phyloP scores from a whole-genome alignment of 2,113 vertebrate species.

The Sakesphorus luctuosus region DNA sequence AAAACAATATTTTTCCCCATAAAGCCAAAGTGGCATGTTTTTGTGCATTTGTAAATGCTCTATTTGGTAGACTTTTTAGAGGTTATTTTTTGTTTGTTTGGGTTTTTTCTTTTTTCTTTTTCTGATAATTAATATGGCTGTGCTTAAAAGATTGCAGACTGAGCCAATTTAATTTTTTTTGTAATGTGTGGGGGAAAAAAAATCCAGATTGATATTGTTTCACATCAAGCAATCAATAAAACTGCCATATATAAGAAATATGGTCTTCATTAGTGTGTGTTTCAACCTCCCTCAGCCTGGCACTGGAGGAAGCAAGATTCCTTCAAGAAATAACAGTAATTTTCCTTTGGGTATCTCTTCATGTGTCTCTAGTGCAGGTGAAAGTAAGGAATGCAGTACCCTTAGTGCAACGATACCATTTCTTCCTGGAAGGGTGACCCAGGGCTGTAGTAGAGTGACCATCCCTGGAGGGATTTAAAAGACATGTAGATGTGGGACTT shows the following conservation, averaged over 20 bases:
- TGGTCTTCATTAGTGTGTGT: slow-evolving; percentile 56
- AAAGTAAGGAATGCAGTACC: background rate
- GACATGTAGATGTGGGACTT: background rate
- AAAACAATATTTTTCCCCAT: slow-evolving; percentile 84
- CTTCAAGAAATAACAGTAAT: background rate
- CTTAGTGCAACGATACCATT: background rate
- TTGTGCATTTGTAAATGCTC: slow-evolving; percentile 93
- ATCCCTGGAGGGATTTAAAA: background rate
- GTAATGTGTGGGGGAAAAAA: slow-evolving; percentile 83
- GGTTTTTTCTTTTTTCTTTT: slow-evolving; percentile 23
- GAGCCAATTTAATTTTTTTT: slow-evolving; percentile 92
- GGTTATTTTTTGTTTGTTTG: background rate
- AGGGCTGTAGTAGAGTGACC: background rate
- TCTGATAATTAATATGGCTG: slow-evolving; percentile 82
- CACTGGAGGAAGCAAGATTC: background rate
- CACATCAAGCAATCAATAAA: slow-evolving; percentile 82
- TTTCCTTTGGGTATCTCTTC: background rate
- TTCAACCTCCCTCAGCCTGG: slow-evolving; percentile 44
- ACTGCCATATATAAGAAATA: slow-evolving; percentile 75
- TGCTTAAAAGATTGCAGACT: slow-evolving; percentile 94
- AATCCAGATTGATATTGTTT: slow-evolving; percentile 79
- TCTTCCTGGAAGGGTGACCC: background rate
- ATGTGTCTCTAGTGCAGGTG: background rate
- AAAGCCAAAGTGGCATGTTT: slow-evolving; percentile 93
- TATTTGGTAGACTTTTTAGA: slow-evolving; percentile 81